phyloP scores from a whole-genome alignment of 2,888 invertebrate genomes.

The Galerucella calmariensis region DNA sequence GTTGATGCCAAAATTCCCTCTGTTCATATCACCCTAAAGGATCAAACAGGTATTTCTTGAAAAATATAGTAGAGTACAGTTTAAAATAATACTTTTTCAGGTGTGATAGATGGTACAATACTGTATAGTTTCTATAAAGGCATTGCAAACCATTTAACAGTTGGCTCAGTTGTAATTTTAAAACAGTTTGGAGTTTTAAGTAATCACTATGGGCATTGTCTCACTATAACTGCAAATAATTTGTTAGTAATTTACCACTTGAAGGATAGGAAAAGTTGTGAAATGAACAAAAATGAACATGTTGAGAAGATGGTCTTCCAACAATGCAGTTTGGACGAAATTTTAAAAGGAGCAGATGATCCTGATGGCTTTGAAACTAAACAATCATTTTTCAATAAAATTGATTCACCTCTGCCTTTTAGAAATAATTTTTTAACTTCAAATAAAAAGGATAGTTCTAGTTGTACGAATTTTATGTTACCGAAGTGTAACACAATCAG shows the following conservation, averaged over 20 bases:
- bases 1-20: constrained; percentile 48
- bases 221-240: constrained; percentile 58
- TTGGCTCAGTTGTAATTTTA: constrained; percentile 57
- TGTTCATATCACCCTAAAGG: constrained; percentile 55
- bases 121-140: constrained; percentile 56
- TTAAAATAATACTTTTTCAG: constrained; percentile 46
- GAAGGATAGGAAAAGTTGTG: constrained; percentile 8
- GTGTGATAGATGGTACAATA: constrained; percentile 57
- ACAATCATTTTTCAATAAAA: not conserved
- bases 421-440: not conserved
- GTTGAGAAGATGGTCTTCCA: constrained; percentile 40
- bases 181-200: constrained; percentile 56
- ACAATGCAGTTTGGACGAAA: constrained; percentile 24
- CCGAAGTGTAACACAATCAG: constrained; percentile 6
- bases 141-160: constrained; percentile 48
- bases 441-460: not conserved
- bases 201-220: constrained; percentile 52
- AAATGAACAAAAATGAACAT: not conserved
- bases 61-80: not conserved
- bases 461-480: constrained; percentile 17
- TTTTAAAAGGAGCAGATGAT: constrained; percentile 34
- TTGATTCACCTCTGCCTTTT: not conserved
- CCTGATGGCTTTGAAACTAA: not conserved
- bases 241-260: constrained; percentile 54
- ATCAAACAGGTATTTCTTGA: constrained; percentile 53